Conservation (phyloP, 2,888 invertebrate species). For the Rhamphomyia laevipes region DNA sequence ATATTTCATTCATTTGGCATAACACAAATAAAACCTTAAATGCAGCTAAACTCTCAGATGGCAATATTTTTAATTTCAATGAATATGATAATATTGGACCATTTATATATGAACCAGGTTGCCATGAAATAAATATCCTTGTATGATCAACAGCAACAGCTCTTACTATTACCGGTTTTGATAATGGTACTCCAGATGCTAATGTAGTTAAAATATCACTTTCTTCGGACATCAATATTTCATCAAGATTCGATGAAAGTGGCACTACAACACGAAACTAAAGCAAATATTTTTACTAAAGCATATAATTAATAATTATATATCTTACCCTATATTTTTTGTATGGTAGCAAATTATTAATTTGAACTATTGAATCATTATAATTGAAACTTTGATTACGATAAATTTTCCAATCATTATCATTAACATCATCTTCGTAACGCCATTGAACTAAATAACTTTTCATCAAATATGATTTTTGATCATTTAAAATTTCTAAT, state of each 20-base stretch:
- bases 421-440: conserved; percentile 47
- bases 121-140: conserved; percentile 80
- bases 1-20: conserved; percentile 59
- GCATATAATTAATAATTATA: neutral
- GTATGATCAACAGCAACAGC: conserved; percentile 69
- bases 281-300: neutral
- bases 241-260: conserved; percentile 54
- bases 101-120: conserved; percentile 74
- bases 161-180: conserved; percentile 60
- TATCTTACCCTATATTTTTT: conserved; percentile 75
- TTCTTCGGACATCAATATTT: conserved; percentile 59
- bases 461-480: conserved; percentile 40
- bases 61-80: conserved; percentile 51
- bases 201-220: conserved; percentile 66
- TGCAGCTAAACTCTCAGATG: conserved; percentile 44
- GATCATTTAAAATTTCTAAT: conserved; percentile 38
- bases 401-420: conserved; percentile 72
- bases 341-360: conserved; percentile 73
- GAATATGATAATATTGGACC: conserved; percentile 81
- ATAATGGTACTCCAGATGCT: conserved; percentile 61
- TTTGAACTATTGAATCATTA: conserved; percentile 50
- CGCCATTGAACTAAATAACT: conserved; percentile 63
- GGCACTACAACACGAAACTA: conserved; percentile 82
- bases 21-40: conserved; percentile 60
- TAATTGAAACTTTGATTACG: conserved; percentile 56